Conservation (phyloP, 2,888 invertebrate species). For the Apamea monoglypha region DNA sequence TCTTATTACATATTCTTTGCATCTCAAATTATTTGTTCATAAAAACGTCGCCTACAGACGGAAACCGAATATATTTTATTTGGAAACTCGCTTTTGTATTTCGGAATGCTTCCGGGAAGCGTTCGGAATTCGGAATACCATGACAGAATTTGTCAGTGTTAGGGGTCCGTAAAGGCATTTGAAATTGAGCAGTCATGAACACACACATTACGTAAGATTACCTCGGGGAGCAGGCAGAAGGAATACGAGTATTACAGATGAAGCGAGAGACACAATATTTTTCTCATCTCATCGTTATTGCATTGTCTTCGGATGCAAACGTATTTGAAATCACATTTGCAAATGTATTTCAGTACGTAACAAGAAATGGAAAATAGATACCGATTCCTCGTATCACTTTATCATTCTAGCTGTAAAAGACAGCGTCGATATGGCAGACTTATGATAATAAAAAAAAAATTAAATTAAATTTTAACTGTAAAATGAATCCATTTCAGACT, state of each 20-base stretch:
- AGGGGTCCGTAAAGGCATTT: conserved; percentile 8
- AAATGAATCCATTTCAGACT: not conserved
- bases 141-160: conserved; percentile 6
- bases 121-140: conserved; percentile 23
- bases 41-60: conserved; percentile 22
- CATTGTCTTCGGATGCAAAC: conserved; percentile 21
- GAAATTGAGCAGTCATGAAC: conserved; percentile 1
- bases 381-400: not conserved
- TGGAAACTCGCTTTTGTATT: conserved; percentile 10
- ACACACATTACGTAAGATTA: not conserved
- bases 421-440: too few species aligned
- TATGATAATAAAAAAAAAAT: too few species aligned
- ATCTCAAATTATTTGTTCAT: conserved; percentile 48
- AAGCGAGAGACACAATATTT: not conserved
- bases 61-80: conserved; percentile 15
- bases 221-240: not conserved
- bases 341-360: conserved; percentile 15
- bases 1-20: conserved; percentile 44
- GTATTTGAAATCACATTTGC: conserved; percentile 38
- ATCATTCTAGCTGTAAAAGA: not conserved
- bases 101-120: conserved; percentile 4
- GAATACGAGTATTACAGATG: not conserved
- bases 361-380: conserved; percentile 5
- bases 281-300: conserved; percentile 34
- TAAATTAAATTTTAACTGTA: too few species aligned